Evolutionary conservation across 1,140 invertebrate species (phyloP).

Genomic region (Heliconius himera): DNA sequence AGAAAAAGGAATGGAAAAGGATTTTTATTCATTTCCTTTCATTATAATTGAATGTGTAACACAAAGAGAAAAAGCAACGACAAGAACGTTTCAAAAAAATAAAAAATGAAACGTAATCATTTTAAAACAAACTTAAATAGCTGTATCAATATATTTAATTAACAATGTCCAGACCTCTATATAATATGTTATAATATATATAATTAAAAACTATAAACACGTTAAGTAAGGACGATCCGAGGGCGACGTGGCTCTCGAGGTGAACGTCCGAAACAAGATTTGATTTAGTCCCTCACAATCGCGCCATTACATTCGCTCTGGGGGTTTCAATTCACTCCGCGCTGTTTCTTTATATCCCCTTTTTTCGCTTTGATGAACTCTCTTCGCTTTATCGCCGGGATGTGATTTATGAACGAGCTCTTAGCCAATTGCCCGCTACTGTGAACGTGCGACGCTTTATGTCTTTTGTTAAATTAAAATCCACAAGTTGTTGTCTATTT

Average conservation of each 20-base stretch:
- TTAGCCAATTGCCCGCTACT: conserved; percentile 3
- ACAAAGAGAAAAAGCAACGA: no score
- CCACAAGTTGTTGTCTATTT: neutral
- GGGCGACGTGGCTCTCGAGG: conserved; percentile 18
- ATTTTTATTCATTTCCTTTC: no score
- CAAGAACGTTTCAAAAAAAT: neutral
- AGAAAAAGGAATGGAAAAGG: no score
- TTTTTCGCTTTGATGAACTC: conserved; percentile 35
- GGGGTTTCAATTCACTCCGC: conserved; percentile 50
- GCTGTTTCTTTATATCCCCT: conserved; percentile 43
- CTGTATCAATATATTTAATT: neutral
- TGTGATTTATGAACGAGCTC: conserved; percentile 37
- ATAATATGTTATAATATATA: neutral
- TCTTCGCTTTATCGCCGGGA: conserved; percentile 35
- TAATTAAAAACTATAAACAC: neutral
- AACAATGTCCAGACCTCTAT: neutral
- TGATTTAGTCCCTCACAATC: conserved; percentile 52
- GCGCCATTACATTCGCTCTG: conserved; percentile 50
- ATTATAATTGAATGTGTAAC: no score
- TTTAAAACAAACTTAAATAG: neutral
- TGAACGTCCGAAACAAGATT: conserved; percentile 48
- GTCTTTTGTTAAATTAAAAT: neutral
- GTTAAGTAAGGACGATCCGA: neutral
- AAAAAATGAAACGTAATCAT: neutral
- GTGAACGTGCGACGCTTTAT: neutral